Base-by-base conservation (phyloP, 1,140 invertebrate species). In the Pseudomyrmex dendroicus region DNA sequence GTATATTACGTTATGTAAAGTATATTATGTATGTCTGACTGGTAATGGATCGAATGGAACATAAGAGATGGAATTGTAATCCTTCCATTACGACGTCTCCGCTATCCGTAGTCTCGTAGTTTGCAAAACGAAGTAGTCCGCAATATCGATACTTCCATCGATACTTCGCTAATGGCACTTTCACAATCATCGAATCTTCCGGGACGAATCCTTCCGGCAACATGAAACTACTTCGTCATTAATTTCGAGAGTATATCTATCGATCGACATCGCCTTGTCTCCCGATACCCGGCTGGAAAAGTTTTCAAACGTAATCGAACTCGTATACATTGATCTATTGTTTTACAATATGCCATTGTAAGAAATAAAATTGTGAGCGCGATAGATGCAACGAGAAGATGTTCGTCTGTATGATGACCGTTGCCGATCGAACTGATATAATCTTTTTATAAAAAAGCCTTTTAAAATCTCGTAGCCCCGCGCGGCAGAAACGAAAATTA, bases 401-500 rank as follows among this genome's bases (percentile, higher is more conserved):
- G 48, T n/a, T 25, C 63, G 52, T 59, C 35, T 8, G 7, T 35
- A 15, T 52, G 76, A 78, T 68, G 2, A 25, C 2, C 10, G 25
- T 44, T 62, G 17, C 25, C 35, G 76, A 44, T 72, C 44, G 66
- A 72, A 61, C 66, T 15, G 15, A n/a, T 20, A 15, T 72, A 80
- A 61, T 52, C 10, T n/a, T 70, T 70, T 78, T 48, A 72, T 46
- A 46, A 17, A 59, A 70, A 12, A 15, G 66, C 44, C 66, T 80
- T 80, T 72, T 72, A 80, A 80, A 80, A 80, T 80, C 54, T 59
- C 52, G 64, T 68, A 68, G 64, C 20, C 9, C 0, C 50, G 50
- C 76, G 54, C n/a, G n/a, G 76, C 44, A 72, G 76, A 59, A 80
- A 80, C 76, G 64, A 80, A 80, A 80, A 80, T 80, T 80, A 80